A percentile compares a stretch with the other conserved stretches of the same genome.
phyloP scores from a whole-genome alignment of 30 jellyfish, hydroid and myxozoan genomes.

The Aurelia coerulea region DNA sequence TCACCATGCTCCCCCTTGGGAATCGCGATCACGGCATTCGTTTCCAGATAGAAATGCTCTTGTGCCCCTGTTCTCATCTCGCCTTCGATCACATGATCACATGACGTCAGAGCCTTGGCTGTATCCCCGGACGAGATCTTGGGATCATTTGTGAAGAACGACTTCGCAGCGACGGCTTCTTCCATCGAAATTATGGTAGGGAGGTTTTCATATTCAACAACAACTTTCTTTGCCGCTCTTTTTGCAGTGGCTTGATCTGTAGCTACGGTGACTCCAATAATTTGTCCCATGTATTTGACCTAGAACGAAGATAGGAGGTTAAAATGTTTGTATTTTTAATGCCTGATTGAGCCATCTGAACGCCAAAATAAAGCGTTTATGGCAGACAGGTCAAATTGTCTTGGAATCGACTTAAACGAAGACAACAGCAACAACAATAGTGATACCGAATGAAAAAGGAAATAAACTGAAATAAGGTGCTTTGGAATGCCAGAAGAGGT shows the following conservation, averaged over 20 bases:
- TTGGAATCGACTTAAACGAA: no score
- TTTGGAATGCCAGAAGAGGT: no score
- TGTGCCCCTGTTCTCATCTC: slow-evolving; percentile 60
- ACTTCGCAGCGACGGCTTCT: slow-evolving; percentile 31
- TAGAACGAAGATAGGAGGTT: background rate
- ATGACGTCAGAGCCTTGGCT: slow-evolving; percentile 10
- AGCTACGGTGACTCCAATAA: slow-evolving; percentile 20
- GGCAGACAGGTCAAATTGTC: no score
- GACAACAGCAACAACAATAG: no score
- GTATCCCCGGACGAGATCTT: background rate
- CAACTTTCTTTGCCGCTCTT: slow-evolving; percentile 33
- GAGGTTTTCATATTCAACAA: slow-evolving; percentile 31
- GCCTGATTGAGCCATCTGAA: no score
- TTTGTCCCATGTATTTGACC: slow-evolving; percentile 35
- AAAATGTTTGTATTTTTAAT: no score
- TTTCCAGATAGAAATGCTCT: slow-evolving; percentile 62
- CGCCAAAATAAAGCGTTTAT: no score
- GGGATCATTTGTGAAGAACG: background rate
- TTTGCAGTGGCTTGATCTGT: slow-evolving; percentile 38
- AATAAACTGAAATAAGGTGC: no score
- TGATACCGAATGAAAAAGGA: no score
- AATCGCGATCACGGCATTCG: slow-evolving; percentile 41
- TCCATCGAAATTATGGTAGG: slow-evolving; percentile 28
- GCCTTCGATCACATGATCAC: slow-evolving; percentile 63
- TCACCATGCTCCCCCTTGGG: slow-evolving; percentile 61